phyloP scores from a whole-genome alignment of 2,888 invertebrate genomes.

The Oscheius sp. region DNA sequence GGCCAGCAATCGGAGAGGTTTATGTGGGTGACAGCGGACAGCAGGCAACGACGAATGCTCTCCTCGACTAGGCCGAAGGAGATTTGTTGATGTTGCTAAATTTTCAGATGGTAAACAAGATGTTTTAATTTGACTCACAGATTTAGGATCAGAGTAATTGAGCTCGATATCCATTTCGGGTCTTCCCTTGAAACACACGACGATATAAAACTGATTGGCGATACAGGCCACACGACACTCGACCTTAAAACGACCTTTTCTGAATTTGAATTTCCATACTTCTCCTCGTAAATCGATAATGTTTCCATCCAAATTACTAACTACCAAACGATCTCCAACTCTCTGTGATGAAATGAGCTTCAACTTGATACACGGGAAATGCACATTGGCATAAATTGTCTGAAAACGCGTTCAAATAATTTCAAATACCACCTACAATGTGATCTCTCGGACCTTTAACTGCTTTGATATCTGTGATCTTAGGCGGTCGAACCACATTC shows the following conservation, averaged over 20 bases:
- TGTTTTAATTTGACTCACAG: constrained; percentile 37
- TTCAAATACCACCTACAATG: constrained; percentile 48
- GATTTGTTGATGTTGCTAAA: constrained; percentile 47
- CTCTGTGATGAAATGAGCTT: constrained; percentile 66
- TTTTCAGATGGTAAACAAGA: neutral
- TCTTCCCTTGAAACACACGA: constrained; percentile 71
- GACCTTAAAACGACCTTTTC: constrained; percentile 49
- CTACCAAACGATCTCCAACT: constrained; percentile 63
- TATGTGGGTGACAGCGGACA: constrained; percentile 71
- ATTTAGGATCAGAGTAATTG: constrained; percentile 58
- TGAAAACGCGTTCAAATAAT: constrained; percentile 37
- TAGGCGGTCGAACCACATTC: constrained; percentile 57
- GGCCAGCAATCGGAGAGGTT: constrained; percentile 62
- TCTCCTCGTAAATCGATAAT: constrained; percentile 67
- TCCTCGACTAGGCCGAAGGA: constrained; percentile 69
- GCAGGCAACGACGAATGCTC: constrained; percentile 73
- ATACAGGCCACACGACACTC: constrained; percentile 72
- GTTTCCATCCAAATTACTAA: constrained; percentile 66
- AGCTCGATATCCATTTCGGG: constrained; percentile 68
- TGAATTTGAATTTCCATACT: constrained; percentile 41
- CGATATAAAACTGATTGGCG: constrained; percentile 71
- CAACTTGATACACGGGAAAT: constrained; percentile 59
- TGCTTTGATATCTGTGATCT: constrained; percentile 62
- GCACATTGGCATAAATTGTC: constrained; percentile 61
- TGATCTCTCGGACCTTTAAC: constrained; percentile 66